A percentile compares a stretch with the other conserved stretches of the same genome.
These are phyloP conservation scores for Polyommatus iphigenia DNA, from an alignment of 2,888 invertebrate genomes.

Conservation along the genomic window DNA sequence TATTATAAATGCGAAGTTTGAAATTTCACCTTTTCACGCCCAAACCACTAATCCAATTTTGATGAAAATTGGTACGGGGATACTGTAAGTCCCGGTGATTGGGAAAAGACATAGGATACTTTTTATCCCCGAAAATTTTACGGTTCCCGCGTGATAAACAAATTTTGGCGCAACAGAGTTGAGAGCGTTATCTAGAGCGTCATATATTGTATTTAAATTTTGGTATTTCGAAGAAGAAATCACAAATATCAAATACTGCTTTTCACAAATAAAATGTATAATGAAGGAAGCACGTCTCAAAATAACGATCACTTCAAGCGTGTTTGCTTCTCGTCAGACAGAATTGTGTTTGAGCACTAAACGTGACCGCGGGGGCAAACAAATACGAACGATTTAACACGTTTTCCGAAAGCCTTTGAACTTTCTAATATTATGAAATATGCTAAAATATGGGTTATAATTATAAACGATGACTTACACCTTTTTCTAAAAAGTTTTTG, in stretches of 20 bases:
- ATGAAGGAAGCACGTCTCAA: slow-evolving; percentile 37
- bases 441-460: background rate
- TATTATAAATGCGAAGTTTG: too few relatives aligned
- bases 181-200: too few relatives aligned
- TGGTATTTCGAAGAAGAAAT: background rate
- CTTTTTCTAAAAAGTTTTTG: too few relatives aligned
- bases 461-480: too few relatives aligned
- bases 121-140: too few relatives aligned
- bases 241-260: background rate
- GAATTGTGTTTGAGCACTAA: slow-evolving; percentile 58
- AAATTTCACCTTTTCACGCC: too few relatives aligned
- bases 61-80: too few relatives aligned
- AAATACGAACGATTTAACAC: slow-evolving; percentile 47
- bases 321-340: slow-evolving; percentile 68
- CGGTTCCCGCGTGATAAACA: too few relatives aligned
- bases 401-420: background rate
- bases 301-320: slow-evolving; percentile 33
- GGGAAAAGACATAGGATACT: too few relatives aligned
- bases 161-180: too few relatives aligned
- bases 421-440: background rate
- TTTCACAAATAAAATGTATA: slow-evolving; percentile 8
- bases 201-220: background rate
- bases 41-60: too few relatives aligned
- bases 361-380: slow-evolving; percentile 65
- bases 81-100: too few relatives aligned